These are phyloP conservation scores for Dicrurus megarhynchus DNA, from an alignment of 2,113 vertebrate species.

Conservation along the genomic window DNA sequence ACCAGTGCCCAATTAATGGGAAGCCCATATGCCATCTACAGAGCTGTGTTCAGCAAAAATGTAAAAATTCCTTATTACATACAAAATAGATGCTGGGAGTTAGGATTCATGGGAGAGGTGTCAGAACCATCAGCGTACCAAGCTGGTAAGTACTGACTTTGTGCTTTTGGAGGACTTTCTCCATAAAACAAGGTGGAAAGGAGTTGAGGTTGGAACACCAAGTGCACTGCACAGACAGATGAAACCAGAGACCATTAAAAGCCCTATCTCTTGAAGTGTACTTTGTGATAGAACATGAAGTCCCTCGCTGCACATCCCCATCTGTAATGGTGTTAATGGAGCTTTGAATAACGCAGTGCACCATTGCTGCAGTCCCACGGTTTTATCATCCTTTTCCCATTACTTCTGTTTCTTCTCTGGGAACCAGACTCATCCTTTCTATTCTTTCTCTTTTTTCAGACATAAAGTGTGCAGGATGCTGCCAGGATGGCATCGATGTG, in stretches of 20 bases:
- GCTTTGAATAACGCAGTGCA: background rate
- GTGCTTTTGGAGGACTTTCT: background rate
- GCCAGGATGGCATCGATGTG: background rate
- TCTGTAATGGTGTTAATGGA: background rate
- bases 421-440: background rate
- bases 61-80: background rate
- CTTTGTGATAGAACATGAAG: background rate
- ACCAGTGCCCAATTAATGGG: background rate
- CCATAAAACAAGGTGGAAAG: background rate
- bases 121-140: background rate
- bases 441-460: background rate
- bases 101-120: background rate
- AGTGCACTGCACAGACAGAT: background rate
- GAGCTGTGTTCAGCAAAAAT: background rate
- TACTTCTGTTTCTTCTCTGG: background rate
- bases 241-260: background rate
- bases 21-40: background rate
- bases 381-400: background rate
- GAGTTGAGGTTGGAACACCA: background rate
- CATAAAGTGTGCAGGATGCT: rapidly evolving
- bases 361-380: background rate
- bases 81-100: background rate
- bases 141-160: background rate
- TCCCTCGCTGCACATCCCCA: background rate
- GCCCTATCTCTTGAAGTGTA: background rate